Conservation (phyloP, 2,113 vertebrate genomes). For the Heloderma charlesbogerti region DNA sequence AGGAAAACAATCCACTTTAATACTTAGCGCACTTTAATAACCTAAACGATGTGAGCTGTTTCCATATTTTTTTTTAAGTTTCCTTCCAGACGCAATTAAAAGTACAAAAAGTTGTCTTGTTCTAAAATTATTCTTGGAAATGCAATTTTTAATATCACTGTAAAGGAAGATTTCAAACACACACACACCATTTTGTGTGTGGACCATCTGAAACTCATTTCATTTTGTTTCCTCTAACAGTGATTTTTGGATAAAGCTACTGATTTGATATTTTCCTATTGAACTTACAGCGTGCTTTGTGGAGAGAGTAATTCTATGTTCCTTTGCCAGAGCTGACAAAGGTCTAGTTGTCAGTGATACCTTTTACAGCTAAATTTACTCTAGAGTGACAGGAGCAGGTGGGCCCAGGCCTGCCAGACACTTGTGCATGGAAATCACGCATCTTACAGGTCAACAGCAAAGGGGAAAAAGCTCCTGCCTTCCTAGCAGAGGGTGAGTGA, state of each 20-base stretch:
- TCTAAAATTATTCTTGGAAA: constrained; percentile 77
- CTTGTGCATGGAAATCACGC: constrained; percentile 83
- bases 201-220: constrained; percentile 71
- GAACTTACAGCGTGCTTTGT: constrained; percentile 76
- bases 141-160: constrained; percentile 69
- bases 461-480: constrained; percentile 83
- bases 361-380: constrained; percentile 96
- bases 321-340: constrained; percentile 89
- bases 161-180: constrained; percentile 43
- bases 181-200: constrained; percentile 25
- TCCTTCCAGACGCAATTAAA: constrained; percentile 76
- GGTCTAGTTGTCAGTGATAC: constrained; percentile 93
- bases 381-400: constrained; percentile 93
- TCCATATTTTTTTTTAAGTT: constrained; percentile 53
- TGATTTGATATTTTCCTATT: constrained; percentile 81
- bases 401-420: constrained; percentile 86
- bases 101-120: constrained; percentile 74
- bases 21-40: constrained; percentile 71
- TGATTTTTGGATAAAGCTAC: constrained; percentile 69
- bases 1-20: constrained; percentile 67
- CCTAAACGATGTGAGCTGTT: constrained; percentile 56
- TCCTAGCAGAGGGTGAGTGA: constrained; percentile 87
- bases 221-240: constrained; percentile 59
- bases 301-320: constrained; percentile 76
- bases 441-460: constrained; percentile 85